Evolutionary conservation across 2,888 invertebrate species (phyloP), one percentile per base, ranked within the genome.

Genomic region (Melinaea menophilus): DNA sequence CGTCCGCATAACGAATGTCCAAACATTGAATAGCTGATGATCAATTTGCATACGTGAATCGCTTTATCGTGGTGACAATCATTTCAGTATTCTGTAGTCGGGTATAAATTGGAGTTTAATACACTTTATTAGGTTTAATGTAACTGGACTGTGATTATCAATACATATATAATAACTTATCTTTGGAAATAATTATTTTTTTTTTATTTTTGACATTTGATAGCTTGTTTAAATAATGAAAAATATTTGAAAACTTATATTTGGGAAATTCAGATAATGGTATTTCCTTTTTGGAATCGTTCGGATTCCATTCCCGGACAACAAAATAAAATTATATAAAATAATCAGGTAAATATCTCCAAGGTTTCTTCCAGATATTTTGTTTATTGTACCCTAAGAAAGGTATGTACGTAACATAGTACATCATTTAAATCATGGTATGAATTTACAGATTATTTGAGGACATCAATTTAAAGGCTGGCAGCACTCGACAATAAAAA

Each of bases 1-100:
- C 72, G 73, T 68, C 71, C 82, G 89, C 88, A 88, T 89, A 90
- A 89, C 90, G 89, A 90, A 89, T 88, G 89, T 84, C 86, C 89
- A 89, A 90, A 90, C 90, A 90, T 82, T 88, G 90, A 89, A 90
- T 90, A 86, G 80, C 88, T 88, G 88, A 90, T 89, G 90, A 88
- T 85, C 88, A 89, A 89, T 90, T 88, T 90, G 88, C 90, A 90
- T 90, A 88, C 79, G 84, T 83, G 86, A 88, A 83, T 82, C 82
- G 75, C 75, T 78, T 80, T 81, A 71, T 78, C 80, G 72, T 72
- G 72, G 77, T 35, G 71, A 68, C 68, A 70, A 62, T 62, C 58
- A 62, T 62, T 62, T 11, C 58, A 55, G 51, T 31, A 51, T 51
- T 51, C 51, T 51, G 51, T 51, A 51, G 51, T 51, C 31, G 9